Evolutionary conservation across 2,113 vertebrate genomes (phyloP).

Genomic region (Falcunculus frontatus): DNA sequence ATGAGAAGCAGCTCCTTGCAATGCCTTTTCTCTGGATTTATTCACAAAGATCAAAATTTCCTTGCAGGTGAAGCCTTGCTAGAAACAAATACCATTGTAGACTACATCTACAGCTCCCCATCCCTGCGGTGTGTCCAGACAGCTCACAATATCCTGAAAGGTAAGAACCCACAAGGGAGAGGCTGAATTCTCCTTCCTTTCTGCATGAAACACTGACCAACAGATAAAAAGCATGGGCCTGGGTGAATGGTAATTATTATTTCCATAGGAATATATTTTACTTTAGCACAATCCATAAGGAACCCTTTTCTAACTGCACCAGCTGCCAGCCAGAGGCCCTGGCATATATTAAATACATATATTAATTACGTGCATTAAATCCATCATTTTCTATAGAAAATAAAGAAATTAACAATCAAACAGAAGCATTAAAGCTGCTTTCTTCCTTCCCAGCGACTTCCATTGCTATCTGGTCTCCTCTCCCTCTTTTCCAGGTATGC

Average conservation of each 20-base stretch:
- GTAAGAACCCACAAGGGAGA: constrained; percentile 42
- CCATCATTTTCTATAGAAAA: neutral
- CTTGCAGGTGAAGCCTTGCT: constrained; percentile 89
- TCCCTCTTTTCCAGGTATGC: constrained; percentile 79
- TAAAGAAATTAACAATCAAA: neutral
- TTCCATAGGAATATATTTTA: neutral
- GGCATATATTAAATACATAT: neutral
- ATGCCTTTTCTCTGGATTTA: neutral
- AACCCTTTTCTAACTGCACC: neutral
- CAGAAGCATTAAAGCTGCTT: neutral
- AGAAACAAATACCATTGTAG: constrained; percentile 85
- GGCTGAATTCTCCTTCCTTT: neutral
- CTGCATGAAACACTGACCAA: neutral
- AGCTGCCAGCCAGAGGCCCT: neutral
- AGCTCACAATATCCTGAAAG: constrained; percentile 92
- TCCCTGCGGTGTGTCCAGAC: constrained; percentile 97
- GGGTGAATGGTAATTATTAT: neutral
- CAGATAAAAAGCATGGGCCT: neutral
- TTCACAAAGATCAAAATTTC: neutral
- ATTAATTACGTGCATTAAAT: neutral
- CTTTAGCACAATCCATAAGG: neutral
- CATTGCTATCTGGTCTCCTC: neutral
- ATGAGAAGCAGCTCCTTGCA: neutral
- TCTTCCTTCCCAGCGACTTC: neutral
- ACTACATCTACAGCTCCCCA: constrained; percentile 94